These are phyloP conservation scores for Actinostola sp. DNA, from an alignment of 92 coral and sea anemone species.

Conservation along the genomic window DNA sequence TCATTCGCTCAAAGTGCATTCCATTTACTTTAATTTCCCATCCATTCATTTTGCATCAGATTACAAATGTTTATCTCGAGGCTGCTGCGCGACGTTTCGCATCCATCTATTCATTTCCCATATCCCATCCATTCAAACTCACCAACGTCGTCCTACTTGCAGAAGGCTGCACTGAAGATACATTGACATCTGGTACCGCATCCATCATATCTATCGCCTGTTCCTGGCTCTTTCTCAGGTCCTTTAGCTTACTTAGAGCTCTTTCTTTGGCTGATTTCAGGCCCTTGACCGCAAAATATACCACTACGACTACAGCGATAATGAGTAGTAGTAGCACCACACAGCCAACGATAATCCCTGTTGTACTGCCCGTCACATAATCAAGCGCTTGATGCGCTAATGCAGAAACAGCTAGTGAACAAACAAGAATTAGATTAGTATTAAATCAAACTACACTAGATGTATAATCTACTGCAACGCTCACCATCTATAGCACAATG, in stretches of 20 bases:
- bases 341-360: conserved; percentile 67
- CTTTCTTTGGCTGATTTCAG: conserved; percentile 72
- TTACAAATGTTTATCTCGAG: too few species aligned
- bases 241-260: conserved; percentile 68
- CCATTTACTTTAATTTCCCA: too few species aligned
- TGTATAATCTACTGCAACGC: too few species aligned
- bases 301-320: conserved; percentile 40
- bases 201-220: conserved; percentile 57
- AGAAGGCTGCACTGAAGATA: conserved; percentile 74
- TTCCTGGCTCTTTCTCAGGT: conserved; percentile 61
- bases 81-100: too few species aligned
- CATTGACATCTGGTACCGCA: conserved; percentile 75
- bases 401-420: conserved; percentile 17
- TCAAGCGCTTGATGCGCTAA: conserved; percentile 54
- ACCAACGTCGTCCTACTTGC: conserved; percentile 67
- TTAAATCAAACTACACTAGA: too few species aligned
- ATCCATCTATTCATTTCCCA: too few species aligned
- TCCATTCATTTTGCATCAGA: too few species aligned
- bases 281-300: conserved; percentile 54
- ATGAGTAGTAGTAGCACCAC: conserved; percentile 51
- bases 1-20: too few species aligned
- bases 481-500: too few species aligned
- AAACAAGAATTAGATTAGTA: background rate
- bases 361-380: conserved; percentile 62
- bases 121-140: conserved; percentile 3